Base-by-base conservation (phyloP, 64 coral and sea anemone genomes). In the Montipora cactus region DNA sequence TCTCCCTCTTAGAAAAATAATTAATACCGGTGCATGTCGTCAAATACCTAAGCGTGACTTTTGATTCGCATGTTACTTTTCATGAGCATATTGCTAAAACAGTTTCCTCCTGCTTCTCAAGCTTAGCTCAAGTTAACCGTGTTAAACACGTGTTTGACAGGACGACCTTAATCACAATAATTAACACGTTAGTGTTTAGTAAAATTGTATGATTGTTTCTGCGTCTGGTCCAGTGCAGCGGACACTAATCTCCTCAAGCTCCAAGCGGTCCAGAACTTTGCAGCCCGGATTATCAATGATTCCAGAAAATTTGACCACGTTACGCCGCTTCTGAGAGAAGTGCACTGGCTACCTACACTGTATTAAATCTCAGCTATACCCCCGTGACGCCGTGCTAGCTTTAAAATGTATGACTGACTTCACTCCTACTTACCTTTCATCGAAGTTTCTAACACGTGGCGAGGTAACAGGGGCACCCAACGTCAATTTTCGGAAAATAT, bases 361-460 rank as follows among this genome's bases (percentile, higher is more conserved):
- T 57, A 57, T 57, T 57, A 57, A 57, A 57, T 57, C 53, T 57
- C 53, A 57, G 10, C 53, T 57, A 57, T 57, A 57, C 3, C 1
- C 11, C 72, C 72, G 74, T 44, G 72, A 89, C 61, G 74, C 87
- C 70, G 77, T 89, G 74, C 77, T 78, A 37, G 57, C 55, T 67
- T 64, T 84, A 0, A 84, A 84, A 64, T 67, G 55, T 64, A 84
- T 84, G 81, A 89, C 87, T 89, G 87, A 50, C 74, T 89, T 52
- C 77, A 49, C 87, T 74, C 47, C 87, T 49, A 76, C 74, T 76
- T 89, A 89, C 50, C 87, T 89, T 44, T 78, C 87, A 74, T 89
- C 87, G 77, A 74, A 77, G 87, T 89, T 89, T 77, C 15, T 89
- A 62, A 89, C 87, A 77, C 58, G 73, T 61, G 74, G 87, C 57